Evolutionary conservation across 2,113 vertebrate species (phyloP), one percentile per base, ranked within the genome.

Genomic region (Rhabdomys dilectus): DNA sequence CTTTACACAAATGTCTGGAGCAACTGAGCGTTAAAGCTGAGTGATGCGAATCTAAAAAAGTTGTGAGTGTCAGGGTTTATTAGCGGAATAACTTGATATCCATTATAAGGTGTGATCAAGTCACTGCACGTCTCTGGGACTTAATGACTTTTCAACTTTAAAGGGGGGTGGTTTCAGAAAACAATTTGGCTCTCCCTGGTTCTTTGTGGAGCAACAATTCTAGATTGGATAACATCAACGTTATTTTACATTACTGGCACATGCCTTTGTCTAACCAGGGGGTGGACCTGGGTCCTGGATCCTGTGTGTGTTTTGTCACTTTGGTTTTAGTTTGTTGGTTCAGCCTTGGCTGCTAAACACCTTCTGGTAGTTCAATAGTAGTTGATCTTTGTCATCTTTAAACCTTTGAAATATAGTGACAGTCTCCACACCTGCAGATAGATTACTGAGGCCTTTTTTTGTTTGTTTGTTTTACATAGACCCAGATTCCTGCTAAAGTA

Each of bases 391-490:
- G 24, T 88, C 51, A 51, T 96, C 77, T 94, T 97, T 88, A 75
- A 89, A 90, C 92, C 36, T 94, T 62, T 64, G 91, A 97, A 84
- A 5, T 91, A 34, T 87, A 82, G 19, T 93, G 60, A 45, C 96
- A 80, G 39, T 15, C 22, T 80, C 3, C 56, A 89, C n/a, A 97
- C 53, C 39, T 26, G 60, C 11, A 34, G 11, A 64, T 34, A 88
- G n/a, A 75, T 0, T 3, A 31, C 64, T 31, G 56, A 39, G 29
- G 62, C 7, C 4, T 36, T 7, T 84, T 95, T 64, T 36, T 80
- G 81, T 7, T 84, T 95, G 53, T n/a, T 84, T 89, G 45, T 95
- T 45, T 45, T 39, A 31, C 68, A 29, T 13, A 89, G 93, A 75
- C 42, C 2, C 53, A 89, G 51, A 77, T 86, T 86, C 31, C 4